A percentile compares a stretch with the other conserved stretches of the same genome.
These are phyloP conservation scores for Rhodinocichla rosea DNA, from an alignment of 2,113 vertebrate species.

Conservation along the genomic window DNA sequence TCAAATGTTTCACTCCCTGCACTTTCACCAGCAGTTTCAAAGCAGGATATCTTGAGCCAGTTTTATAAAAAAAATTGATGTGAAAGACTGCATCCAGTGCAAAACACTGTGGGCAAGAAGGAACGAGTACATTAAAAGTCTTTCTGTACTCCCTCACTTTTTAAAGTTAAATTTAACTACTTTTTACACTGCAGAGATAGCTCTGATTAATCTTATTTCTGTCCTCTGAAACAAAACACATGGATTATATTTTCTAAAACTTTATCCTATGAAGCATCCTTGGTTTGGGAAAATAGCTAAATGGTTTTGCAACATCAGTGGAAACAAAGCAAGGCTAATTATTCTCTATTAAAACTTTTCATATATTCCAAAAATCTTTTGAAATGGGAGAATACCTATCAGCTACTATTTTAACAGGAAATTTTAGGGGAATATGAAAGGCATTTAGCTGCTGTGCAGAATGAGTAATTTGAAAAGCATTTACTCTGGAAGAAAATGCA, in stretches of 20 bases:
- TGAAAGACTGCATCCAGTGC: background rate
- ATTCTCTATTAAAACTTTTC: background rate
- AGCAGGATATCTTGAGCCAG: background rate
- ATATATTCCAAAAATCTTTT: background rate
- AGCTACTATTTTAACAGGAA: background rate
- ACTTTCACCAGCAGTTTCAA: background rate
- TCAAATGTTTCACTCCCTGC: background rate
- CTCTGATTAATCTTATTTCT: background rate
- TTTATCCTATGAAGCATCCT: background rate
- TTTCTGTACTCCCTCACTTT: background rate
- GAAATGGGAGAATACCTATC: background rate
- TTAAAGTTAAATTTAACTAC: background rate
- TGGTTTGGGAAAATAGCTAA: background rate
- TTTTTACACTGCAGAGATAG: background rate
- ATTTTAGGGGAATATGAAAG: background rate
- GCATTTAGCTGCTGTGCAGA: background rate
- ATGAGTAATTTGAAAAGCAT: constrained; percentile 23
- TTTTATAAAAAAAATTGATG: background rate
- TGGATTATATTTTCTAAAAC: background rate
- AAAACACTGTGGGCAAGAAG: background rate
- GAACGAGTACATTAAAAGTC: background rate
- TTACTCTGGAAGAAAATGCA: background rate
- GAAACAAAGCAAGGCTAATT: background rate
- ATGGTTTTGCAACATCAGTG: background rate
- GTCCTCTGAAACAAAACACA: background rate